Base-by-base conservation (phyloP, 1,140 invertebrate species). In the Lerema accius region DNA sequence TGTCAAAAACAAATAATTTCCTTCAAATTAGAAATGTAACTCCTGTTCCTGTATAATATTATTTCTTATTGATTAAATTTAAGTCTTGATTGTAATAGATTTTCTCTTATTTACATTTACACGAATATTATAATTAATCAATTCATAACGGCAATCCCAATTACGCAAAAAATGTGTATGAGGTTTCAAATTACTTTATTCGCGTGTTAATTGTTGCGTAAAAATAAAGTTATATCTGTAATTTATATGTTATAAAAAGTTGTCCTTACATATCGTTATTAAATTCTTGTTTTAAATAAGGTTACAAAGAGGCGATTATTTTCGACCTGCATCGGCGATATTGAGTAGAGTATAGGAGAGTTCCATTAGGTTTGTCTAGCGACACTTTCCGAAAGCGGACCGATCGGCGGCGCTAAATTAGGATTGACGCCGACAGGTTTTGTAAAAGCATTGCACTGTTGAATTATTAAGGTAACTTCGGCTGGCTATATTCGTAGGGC, bases 391-490 rank as follows among this genome's bases (percentile, higher is more conserved):
- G 69, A 79, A 85, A 84, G 80, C 84, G 83, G 77, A 72, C 80
- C 84, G 84, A 88, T 88, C 80, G 82, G 72, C 72, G 72, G 71
- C 61, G 73, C 79, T 78, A 90, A 90, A 90, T 90, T 85, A 90
- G 78, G 84, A 90, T 83, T 90, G 87, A 89, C 87, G 84, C 59
- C 75, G 87, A 90, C 87, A 90, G 83, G 84, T 89, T 89, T 89
- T 90, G 87, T 90, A 89, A 90, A 90, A 90, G 87, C 87, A 90
- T 90, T 89, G 87, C 87, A 85, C 76, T 88, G 87, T 87, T 90
- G 86, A 90, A 90, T 90, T 90, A 89, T 90, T 89, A 88, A 89
- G 86, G 76, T 76, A 80, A 80, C 77, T 83, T 78, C 55, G 84
- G 76, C 84, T 82, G 80, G 82, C 75, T 90, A 90, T 89, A 89